Base-by-base conservation (phyloP, 2,113 vertebrate species). In the Clarias magur region DNA sequence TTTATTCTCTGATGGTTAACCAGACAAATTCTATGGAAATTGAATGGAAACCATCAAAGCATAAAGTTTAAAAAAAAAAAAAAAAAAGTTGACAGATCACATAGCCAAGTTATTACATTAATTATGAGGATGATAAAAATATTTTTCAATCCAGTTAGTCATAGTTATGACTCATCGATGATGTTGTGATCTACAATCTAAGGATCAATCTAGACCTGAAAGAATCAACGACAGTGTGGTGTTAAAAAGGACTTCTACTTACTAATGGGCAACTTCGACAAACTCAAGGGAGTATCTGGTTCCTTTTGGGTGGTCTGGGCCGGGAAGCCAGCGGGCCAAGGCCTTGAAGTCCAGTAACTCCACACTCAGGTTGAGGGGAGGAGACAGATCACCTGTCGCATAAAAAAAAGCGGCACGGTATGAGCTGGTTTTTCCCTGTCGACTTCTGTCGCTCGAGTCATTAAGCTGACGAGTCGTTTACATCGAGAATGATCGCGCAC, bases 361-460 rank as follows among this genome's bases (percentile, higher is more conserved):
- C 62, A 93, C 89, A 54, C 27, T 88, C 53, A 92, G 73, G 67
- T 91, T 92, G 34, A 80, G 68, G 25, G 92, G 92, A 27, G 67
- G 86, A 21, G 62, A 88, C 38, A 91, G 84, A 21, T n/a, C 42
- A 75, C 82, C 91, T 93, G 80, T 57, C 54, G 23, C 21, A 54
- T 53, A 16, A 3, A 27, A 7, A 54, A 68, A 42, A 42, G 54
- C 3, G 21, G 0, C 56, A 59, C 6, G 25, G 17, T 57, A 27
- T 57, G 75, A 75, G 42, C 53, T 23, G 53, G 13, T 13, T 76
- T 53, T 48, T 48, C 48, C 8, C 48, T 48, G 48, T 8, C 42
- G 11, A 23, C 30, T 34, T 30, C 68, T 70, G 38, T 73, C 70
- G 42, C 0, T 3, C 23, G 9, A 73, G 8, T 73, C 10, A 70